Evolutionary conservation across 2,797 vertebrate genomes (phyloP).

Genomic region (Coccyzus lansbergi): DNA sequence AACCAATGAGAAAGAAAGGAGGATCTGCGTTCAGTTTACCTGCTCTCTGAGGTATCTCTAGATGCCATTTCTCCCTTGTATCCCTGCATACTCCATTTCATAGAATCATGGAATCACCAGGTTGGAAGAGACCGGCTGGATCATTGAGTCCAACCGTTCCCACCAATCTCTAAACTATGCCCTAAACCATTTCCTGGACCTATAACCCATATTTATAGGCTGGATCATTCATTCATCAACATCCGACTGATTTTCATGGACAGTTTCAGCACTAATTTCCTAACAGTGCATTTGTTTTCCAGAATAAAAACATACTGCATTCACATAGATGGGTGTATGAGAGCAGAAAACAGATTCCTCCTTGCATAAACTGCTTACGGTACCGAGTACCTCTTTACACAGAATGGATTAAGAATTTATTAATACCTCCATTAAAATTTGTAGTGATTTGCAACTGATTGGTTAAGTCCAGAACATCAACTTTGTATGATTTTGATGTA

Average conservation of each 20-base stretch:
- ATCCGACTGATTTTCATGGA: neutral
- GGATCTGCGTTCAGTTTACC: neutral
- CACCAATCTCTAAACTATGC: too few relatives aligned
- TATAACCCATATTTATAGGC: neutral
- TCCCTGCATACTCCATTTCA: neutral
- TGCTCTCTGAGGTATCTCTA: neutral
- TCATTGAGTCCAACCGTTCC: too few relatives aligned
- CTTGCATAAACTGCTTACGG: neutral
- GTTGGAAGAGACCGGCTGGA: too few relatives aligned
- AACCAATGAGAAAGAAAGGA: neutral
- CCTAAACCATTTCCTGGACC: neutral
- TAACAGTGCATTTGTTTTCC: neutral
- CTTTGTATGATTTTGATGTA: neutral
- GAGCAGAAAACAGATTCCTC: neutral
- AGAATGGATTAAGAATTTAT: neutral
- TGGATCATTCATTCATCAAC: neutral
- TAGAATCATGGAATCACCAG: too few relatives aligned
- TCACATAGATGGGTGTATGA: neutral
- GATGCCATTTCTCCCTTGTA: rapidly evolving
- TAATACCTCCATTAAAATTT: neutral
- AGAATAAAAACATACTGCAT: neutral
- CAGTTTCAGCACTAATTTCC: neutral
- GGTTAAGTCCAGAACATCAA: neutral
- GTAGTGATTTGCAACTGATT: constrained; percentile 12
- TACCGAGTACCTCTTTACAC: neutral